Percentiles rank a stretch among this genome's conserved stretches.
Evolutionary conservation across 2,113 vertebrate species (phyloP).

Genomic region (Tragelaphus scriptus): DNA sequence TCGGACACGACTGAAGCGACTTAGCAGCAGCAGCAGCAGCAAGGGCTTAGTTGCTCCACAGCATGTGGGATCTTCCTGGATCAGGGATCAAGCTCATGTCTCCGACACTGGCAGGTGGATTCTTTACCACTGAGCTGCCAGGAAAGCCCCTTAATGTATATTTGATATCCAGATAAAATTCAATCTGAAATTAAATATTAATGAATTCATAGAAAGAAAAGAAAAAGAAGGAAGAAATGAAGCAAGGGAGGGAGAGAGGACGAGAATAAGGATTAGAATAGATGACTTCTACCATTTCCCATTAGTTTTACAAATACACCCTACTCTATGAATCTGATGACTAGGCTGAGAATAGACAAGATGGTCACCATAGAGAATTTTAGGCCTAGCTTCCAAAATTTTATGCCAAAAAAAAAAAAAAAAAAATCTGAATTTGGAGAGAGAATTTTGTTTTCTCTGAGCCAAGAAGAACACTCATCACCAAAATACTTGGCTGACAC

Average conservation of each 20-base stretch:
- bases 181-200: not conserved
- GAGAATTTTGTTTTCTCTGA: not conserved
- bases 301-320: not conserved
- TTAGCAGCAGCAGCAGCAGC: not conserved
- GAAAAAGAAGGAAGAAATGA: not conserved
- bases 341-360: not conserved
- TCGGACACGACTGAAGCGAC: too few species aligned
- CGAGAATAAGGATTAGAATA: not conserved
- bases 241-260: not conserved
- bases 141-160: not conserved
- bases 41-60: not conserved
- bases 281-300: not conserved
- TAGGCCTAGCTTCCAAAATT: not conserved
- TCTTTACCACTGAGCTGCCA: not conserved
- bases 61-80: not conserved
- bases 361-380: not conserved
- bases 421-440: not conserved
- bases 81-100: not conserved
- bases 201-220: not conserved
- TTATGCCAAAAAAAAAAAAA: not conserved
- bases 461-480: slow-evolving; percentile 11
- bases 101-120: not conserved
- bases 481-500: not conserved
- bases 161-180: not conserved
- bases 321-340: not conserved